Conservation (phyloP, 2,888 invertebrate species). For the Brachypalpus laphriformis region DNA sequence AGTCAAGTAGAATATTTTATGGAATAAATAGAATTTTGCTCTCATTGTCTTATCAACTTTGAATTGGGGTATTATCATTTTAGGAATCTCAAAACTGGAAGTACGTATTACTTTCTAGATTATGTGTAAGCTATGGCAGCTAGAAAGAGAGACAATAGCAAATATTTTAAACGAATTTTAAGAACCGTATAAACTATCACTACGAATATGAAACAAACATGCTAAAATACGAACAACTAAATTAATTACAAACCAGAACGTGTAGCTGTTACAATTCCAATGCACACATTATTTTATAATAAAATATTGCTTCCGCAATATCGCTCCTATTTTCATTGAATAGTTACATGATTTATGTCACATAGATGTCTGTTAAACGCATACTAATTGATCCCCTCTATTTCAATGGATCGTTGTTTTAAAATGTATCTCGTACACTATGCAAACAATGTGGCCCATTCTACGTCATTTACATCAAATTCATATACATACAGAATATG, state of each 20-base stretch:
- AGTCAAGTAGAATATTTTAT: neutral
- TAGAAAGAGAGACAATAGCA: too few relatives aligned
- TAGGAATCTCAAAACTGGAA: neutral
- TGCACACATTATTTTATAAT: neutral
- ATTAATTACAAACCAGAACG: neutral
- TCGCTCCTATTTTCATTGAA: neutral
- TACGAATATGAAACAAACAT: too few relatives aligned
- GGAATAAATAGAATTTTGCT: neutral
- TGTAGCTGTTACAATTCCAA: neutral
- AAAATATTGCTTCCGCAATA: neutral
- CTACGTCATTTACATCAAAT: neutral
- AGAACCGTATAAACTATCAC: too few relatives aligned
- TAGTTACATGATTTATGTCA: neutral
- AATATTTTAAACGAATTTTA: too few relatives aligned
- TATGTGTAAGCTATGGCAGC: too few relatives aligned
- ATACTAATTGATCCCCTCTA: neutral
- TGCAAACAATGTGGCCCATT: neutral
- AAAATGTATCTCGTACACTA: neutral
- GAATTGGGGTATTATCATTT: neutral
- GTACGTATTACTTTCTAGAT: neutral
- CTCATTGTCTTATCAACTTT: neutral
- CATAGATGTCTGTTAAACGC: neutral
- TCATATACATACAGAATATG: neutral
- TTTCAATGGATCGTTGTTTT: too few relatives aligned
- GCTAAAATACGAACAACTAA: too few relatives aligned